Base-by-base conservation (phyloP, 2,113 vertebrate species). In the Ovis aries region DNA sequence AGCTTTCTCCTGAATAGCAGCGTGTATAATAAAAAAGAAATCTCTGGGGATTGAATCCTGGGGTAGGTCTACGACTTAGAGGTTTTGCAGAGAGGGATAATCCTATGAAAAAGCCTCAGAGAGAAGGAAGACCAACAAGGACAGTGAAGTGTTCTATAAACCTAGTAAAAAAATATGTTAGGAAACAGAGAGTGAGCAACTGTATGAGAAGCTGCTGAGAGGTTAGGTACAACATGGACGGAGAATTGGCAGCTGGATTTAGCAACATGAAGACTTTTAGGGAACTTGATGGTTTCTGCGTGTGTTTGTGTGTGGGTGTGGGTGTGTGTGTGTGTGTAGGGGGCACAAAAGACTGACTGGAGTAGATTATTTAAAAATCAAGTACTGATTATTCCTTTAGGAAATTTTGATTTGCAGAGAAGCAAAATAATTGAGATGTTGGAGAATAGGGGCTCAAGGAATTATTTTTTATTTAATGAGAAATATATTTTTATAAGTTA, bases 401-500 rank as follows among this genome's bases (percentile, higher is more conserved):
- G 60, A 78, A 40, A 59, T 64, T 40, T 55, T 48, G 40, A 50
- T 27, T 43, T 36, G 12, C 5, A 36, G 82, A 81, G 36, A 50
- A 93, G 17, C 25, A 43, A 59, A 67, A 64, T 71, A 82, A 88
- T 64, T 43, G 86, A 67, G 36, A 14, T 90, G 33, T 43, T 53
- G 87, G 11, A n/a, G 14, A 85, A 81, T 43, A 5, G 4, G 6
- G 3, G 4, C 23, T 88, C 57, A 50, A 40, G 25, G 50, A 93
- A 93, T 15, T 23, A 13, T 33, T 88, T 84, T 82, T 57, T 33
- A 60, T n/a, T 87, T 45, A 94, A 17, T 40, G 17, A 33, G 17
- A 93, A 88, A 74, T 27, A 25, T 48, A 85, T 83, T 93, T 91
- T 94, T 93, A 93, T 86, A 87, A 92, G 52, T 36, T 82, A 84